Conservation (phyloP, 2,888 invertebrate genomes). For the Acleris laterana region DNA sequence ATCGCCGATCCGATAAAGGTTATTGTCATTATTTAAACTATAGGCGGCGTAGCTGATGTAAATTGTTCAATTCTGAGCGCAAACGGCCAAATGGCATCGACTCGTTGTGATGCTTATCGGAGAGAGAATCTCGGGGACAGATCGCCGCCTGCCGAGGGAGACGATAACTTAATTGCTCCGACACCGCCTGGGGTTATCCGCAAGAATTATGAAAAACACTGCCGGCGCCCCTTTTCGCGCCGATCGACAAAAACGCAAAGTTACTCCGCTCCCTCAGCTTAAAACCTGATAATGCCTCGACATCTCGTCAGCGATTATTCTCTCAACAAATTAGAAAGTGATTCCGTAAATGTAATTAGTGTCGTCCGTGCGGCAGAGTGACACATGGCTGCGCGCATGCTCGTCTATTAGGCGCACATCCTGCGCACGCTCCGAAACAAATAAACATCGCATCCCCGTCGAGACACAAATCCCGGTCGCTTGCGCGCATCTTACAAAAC, state of each 20-base stretch:
- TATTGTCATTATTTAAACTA: constrained; percentile 67
- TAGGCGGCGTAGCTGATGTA: constrained; percentile 68
- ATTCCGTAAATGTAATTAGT: constrained; percentile 37
- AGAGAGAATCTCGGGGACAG: constrained; percentile 69
- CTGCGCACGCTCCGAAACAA: constrained; percentile 70
- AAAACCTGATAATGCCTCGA: constrained; percentile 37
- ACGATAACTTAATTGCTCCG: constrained; percentile 75
- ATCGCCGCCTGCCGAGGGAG: constrained; percentile 62
- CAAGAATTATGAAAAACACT: constrained; percentile 57
- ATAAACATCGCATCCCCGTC: constrained; percentile 72
- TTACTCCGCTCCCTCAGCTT: constrained; percentile 36
- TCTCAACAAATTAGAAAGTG: constrained; percentile 55
- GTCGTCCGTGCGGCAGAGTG: constrained; percentile 50
- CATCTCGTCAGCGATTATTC: constrained; percentile 47
- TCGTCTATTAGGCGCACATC: constrained; percentile 69
- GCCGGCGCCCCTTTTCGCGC: constrained; percentile 38
- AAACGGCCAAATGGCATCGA: constrained; percentile 78
- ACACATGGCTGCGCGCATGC: constrained; percentile 67
- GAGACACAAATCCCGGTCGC: constrained; percentile 67
- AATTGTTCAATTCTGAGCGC: constrained; percentile 74
- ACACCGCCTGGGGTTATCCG: constrained; percentile 60
- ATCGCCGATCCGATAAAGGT: constrained; percentile 68
- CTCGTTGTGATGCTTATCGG: constrained; percentile 73
- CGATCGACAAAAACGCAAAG: constrained; percentile 31
- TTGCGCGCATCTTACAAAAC: constrained; percentile 71